phyloP scores from a whole-genome alignment of 2,888 invertebrate genomes.

The Oxycera nigricornis region DNA sequence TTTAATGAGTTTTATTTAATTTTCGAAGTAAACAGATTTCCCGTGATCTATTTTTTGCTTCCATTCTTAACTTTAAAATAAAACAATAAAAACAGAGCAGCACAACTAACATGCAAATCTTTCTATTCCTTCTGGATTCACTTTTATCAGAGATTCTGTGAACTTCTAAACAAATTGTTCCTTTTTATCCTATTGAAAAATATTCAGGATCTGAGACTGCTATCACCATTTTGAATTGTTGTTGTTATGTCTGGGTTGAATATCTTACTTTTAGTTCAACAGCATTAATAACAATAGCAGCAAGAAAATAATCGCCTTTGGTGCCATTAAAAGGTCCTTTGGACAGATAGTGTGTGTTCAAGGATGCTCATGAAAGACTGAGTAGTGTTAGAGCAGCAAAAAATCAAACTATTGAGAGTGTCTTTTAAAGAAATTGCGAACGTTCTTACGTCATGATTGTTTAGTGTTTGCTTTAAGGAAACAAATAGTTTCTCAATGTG shows the following conservation, averaged over 20 bases:
- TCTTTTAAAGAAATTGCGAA: slow-evolving; percentile 31
- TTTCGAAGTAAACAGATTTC: too few species aligned
- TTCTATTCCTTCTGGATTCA: too few species aligned
- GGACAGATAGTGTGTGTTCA: background rate
- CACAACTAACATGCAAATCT: background rate
- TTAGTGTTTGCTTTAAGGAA: too few species aligned
- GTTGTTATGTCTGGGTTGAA: background rate
- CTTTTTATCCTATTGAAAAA: too few species aligned
- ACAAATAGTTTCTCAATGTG: too few species aligned
- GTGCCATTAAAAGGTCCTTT: background rate
- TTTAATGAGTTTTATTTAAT: too few species aligned
- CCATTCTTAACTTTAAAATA: too few species aligned
- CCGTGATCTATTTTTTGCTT: too few species aligned
- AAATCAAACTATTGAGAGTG: background rate
- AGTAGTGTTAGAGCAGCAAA: background rate
- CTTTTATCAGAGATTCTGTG: too few species aligned
- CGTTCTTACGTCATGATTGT: slow-evolving; percentile 15
- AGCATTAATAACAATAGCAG: too few species aligned
- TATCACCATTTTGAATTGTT: background rate
- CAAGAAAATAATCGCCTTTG: slow-evolving; percentile 25
- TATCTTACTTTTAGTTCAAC: slow-evolving; percentile 21
- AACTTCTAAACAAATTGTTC: too few species aligned
- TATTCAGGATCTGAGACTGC: background rate
- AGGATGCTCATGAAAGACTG: background rate
- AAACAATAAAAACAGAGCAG: too few species aligned